phyloP scores from a whole-genome alignment of 1,140 invertebrate species.

The Globodera rostochiensis region DNA sequence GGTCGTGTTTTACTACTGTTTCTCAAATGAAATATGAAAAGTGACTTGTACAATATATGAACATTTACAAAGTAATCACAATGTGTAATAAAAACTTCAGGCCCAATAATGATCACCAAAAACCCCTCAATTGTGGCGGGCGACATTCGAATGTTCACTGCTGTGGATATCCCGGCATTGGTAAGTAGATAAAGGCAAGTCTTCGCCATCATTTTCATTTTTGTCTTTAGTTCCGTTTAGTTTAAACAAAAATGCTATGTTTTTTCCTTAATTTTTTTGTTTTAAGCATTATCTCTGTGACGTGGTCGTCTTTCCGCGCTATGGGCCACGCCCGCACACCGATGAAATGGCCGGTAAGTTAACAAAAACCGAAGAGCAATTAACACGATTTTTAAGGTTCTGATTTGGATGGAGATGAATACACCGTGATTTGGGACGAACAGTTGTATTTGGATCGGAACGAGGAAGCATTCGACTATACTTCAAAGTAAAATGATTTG shows the following conservation, averaged over 20 bases:
- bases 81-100: constrained; percentile 26
- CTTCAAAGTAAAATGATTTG: constrained; percentile 28
- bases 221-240: not conserved
- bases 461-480: constrained; percentile 64
- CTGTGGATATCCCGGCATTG: constrained; percentile 65
- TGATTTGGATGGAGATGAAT: constrained; percentile 68
- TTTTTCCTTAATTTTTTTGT: too few relatives aligned
- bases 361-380: not conserved
- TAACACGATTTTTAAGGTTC: constrained; percentile 38
- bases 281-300: constrained; percentile 64
- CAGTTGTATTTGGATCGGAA: constrained; percentile 61
- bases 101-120: constrained; percentile 66
- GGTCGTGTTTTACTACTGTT: constrained; percentile 7
- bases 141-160: constrained; percentile 67
- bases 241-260: too few relatives aligned
- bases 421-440: constrained; percentile 66
- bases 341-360: constrained; percentile 67
- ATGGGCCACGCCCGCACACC: constrained; percentile 67
- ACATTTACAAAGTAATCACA: constrained; percentile 5
- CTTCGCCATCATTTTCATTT: not conserved
- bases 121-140: constrained; percentile 67
- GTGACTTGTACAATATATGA: not conserved
- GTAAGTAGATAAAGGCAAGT: not conserved
- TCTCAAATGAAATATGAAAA: not conserved
- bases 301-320: constrained; percentile 67